Evolutionary conservation across 2,797 vertebrate genomes (phyloP), one percentile per base, ranked within the genome.

Genomic region (Cirrhinus molitorella): DNA sequence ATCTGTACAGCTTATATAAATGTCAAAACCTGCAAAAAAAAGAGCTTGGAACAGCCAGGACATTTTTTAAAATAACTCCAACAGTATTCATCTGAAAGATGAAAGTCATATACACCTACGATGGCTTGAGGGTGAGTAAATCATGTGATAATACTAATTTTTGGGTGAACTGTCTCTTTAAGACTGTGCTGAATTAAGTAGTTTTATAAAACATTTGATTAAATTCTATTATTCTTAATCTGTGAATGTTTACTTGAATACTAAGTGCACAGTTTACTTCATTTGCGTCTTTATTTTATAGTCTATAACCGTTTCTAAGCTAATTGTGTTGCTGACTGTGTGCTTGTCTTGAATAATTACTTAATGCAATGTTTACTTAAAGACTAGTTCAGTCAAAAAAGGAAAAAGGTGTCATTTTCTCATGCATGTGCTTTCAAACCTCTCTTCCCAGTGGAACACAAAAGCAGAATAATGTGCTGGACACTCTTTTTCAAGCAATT

Each of bases 271-370:
- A 0, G 4, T 57, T 75, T 40, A 57, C n/a, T 75, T 43, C 1
- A 43, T 75, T 59, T 25, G 53, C 53, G 43, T 75, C 8, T 17
- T 59, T 51, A 34, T 73, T 73, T 23, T 11, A 25, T n/a, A 14
- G 49, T 16, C 37, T 16, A 19, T 37, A 0, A 55, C 37, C n/a
- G 5, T 73, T 53, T 23, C 6, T 23, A 14, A n/a, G 21, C 31
- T 55, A 19, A 37, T n/a, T 74, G 37, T 57, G 37, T 55, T 57
- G 23, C 72, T 17, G 53, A 40, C 72, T 17, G 53, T 11, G 51
- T 17, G 11, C 51, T 57, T 37, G 19, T 34, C 47, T 73, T 57
- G 31, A 75, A 75, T 75, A 40, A 75, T 74, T 57, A 55, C 49
- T 74, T 74, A 7, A 57, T 16, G n/a, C n/a, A 40, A 55, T 75